phyloP scores from a whole-genome alignment of 1,140 invertebrate species.

The Melanaphis sacchari region DNA sequence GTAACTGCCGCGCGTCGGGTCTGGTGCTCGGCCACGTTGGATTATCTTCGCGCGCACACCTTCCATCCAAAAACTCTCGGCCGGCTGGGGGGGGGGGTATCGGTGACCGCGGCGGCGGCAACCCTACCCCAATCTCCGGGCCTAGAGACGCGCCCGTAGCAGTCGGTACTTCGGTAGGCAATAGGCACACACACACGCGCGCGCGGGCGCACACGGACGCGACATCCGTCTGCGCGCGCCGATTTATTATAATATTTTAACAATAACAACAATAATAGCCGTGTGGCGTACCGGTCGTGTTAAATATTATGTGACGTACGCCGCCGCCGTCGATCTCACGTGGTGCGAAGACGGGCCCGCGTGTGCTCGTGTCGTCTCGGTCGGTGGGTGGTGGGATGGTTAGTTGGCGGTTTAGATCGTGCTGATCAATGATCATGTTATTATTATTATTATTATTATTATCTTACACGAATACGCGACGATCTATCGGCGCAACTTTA shows the following conservation, averaged over 20 bases:
- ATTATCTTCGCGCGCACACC: conserved; percentile 38
- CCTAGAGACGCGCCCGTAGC: background rate
- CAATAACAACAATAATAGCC: background rate
- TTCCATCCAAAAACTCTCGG: background rate
- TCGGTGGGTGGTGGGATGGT: background rate
- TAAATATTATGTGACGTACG: background rate
- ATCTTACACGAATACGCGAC: background rate
- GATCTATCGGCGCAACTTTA: background rate
- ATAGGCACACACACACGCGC: background rate
- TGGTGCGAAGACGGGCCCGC: background rate
- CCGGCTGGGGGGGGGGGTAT: background rate
- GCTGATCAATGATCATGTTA: too few relatives aligned
- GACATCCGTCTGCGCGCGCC: conserved; percentile 1
- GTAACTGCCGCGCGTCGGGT: conserved; percentile 25
- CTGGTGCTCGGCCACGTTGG: conserved; percentile 12
- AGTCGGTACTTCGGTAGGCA: too few relatives aligned
- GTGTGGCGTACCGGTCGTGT: background rate
- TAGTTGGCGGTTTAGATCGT: background rate
- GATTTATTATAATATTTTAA: background rate
- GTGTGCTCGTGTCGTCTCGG: background rate
- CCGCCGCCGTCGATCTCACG: background rate
- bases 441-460: background rate
- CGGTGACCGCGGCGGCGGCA: background rate
- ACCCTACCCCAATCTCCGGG: conserved; percentile 34
- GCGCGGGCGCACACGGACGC: background rate